phyloP scores from a whole-genome alignment of 2,797 vertebrate genomes.

The Aphelocoma californica region DNA sequence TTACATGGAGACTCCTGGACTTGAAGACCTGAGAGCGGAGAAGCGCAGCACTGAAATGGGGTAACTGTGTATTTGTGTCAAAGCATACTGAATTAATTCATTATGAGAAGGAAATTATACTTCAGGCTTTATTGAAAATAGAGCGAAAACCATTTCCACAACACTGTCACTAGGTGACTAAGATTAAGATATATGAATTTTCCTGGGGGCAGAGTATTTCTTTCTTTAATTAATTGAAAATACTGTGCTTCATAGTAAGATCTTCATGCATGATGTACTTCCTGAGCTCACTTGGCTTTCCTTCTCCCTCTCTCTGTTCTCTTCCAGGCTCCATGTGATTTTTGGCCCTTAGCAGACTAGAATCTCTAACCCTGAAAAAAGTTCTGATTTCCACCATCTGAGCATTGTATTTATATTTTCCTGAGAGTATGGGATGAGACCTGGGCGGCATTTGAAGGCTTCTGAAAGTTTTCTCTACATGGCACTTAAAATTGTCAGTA shows the following conservation, averaged over 20 bases:
- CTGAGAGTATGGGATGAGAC: neutral
- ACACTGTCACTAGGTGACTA: neutral
- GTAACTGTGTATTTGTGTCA: constrained; percentile 24
- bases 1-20: neutral
- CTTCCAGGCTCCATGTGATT: neutral
- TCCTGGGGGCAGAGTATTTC: neutral
- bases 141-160: neutral
- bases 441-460: neutral
- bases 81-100: neutral
- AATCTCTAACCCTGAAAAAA: neutral
- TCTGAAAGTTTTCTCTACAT: neutral
- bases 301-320: neutral
- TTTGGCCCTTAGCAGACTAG: neutral
- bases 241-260: neutral
- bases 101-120: neutral
- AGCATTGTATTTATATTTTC: neutral
- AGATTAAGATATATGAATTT: neutral
- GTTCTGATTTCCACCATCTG: neutral
- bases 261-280: neutral
- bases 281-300: neutral
- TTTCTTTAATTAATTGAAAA: neutral
- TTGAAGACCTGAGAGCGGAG: neutral
- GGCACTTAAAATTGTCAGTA: neutral
- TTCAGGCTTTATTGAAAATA: neutral
- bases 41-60: neutral